Conservation (phyloP, 2,113 vertebrate species). For the Sorex fumeus region DNA sequence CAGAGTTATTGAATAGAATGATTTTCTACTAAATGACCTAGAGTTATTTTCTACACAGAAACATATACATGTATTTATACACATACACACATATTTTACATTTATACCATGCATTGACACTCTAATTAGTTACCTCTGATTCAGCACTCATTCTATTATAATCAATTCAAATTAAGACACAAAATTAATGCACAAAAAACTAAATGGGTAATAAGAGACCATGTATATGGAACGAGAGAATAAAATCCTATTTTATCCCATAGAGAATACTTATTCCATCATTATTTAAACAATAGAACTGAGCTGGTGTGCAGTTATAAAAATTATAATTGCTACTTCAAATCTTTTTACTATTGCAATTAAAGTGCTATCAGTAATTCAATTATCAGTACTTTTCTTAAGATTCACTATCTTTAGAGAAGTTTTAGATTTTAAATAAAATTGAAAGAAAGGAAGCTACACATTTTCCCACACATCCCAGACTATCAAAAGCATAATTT, state of each 20-base stretch:
- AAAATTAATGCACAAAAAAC: not conserved
- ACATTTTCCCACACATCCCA: not conserved
- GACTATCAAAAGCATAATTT: not conserved
- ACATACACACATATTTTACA: not conserved
- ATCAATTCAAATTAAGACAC: not conserved
- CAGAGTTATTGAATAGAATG: too few relatives aligned
- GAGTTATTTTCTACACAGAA: not conserved
- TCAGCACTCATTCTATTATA: not conserved
- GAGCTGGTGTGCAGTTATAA: not conserved
- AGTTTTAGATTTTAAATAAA: not conserved
- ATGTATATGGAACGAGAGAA: not conserved
- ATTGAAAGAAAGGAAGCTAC: not conserved
- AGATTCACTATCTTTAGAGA: not conserved
- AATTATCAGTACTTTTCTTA: not conserved
- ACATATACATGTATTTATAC: not conserved
- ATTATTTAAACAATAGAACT: not conserved
- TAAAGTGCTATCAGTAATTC: not conserved
- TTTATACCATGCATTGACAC: not conserved
- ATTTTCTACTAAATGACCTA: not conserved
- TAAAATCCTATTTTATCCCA: not conserved
- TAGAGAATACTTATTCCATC: not conserved
- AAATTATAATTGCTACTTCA: not conserved
- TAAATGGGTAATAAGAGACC: not conserved
- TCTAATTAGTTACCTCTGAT: not conserved
- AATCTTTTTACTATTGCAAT: not conserved